A percentile compares a stretch with the other conserved stretches of the same genome.
phyloP scores from a whole-genome alignment of 92 coral and sea anemone species.

The Porites lobata region DNA sequence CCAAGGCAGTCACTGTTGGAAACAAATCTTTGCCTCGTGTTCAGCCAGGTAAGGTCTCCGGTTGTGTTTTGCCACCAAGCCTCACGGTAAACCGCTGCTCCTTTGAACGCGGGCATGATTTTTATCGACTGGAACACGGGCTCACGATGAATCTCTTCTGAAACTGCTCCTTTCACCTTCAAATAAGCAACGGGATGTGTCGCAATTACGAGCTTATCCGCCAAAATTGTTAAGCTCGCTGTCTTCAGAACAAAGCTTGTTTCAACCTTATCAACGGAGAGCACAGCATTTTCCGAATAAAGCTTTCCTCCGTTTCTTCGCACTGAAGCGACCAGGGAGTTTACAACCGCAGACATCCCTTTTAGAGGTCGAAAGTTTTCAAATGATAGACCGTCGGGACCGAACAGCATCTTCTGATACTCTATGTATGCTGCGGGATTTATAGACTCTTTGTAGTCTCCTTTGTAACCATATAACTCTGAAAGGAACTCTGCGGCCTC shows the following conservation, averaged over 20 bases:
- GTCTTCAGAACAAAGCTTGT: constrained; percentile 58
- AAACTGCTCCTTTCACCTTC: constrained; percentile 66
- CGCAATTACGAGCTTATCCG: constrained; percentile 74
- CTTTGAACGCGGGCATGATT: constrained; percentile 86
- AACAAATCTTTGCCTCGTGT: constrained; percentile 83
- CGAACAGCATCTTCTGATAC: constrained; percentile 62
- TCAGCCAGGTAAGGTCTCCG: constrained; percentile 50
- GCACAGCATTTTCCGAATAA: constrained; percentile 64
- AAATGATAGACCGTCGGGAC: constrained; percentile 49
- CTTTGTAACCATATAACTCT: constrained; percentile 84
- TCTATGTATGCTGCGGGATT: constrained; percentile 83
- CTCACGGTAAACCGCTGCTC: constrained; percentile 80
- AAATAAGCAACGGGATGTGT: constrained; percentile 71
- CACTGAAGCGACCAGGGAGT: constrained; percentile 59
- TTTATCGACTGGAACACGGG: constrained; percentile 79
- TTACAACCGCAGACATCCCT: constrained; percentile 80
- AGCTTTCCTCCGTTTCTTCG: constrained; percentile 66
- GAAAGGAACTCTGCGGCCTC: constrained; percentile 89
- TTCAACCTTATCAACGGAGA: constrained; percentile 49
- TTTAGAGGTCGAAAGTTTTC: constrained; percentile 74
- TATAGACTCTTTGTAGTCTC: constrained; percentile 85
- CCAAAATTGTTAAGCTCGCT: constrained; percentile 47
- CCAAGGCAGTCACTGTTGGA: constrained; percentile 88
- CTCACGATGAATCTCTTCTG: constrained; percentile 64
- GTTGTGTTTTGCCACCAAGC: constrained; percentile 85